Percentiles rank a stretch among this genome's conserved stretches.
phyloP scores from a whole-genome alignment of 2,888 invertebrate species.

The Macrophya annulata region DNA sequence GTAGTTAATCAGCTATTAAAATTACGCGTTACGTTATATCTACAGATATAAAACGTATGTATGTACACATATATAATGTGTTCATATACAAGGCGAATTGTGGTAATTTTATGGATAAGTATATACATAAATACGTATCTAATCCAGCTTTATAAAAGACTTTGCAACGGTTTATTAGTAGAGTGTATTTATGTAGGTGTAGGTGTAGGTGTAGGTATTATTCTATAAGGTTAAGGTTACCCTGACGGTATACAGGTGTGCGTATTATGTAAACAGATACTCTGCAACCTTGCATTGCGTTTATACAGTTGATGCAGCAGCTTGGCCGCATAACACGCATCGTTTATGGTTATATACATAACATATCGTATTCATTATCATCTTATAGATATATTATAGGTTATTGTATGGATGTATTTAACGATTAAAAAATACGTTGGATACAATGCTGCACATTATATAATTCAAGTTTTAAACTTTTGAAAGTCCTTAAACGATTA shows the following conservation, averaged over 20 bases:
- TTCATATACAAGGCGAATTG: constrained; percentile 5
- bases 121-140: background rate
- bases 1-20: constrained; percentile 22
- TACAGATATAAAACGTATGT: background rate
- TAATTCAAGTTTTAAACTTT: no score
- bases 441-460: no score
- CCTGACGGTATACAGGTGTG: constrained; percentile 27
- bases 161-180: background rate
- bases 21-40: background rate
- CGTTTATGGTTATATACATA: background rate
- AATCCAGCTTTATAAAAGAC: background rate
- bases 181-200: background rate
- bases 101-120: background rate
- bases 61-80: background rate
- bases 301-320: constrained; percentile 21
- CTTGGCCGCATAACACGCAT: constrained; percentile 40
- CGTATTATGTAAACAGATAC: constrained; percentile 47
- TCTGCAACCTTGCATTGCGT: background rate
- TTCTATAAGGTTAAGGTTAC: constrained; percentile 51
- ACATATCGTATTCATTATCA: no score
- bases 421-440: no score
- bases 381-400: background rate
- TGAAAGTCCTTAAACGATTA: no score
- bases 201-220: constrained; percentile 19
- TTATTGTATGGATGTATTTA: no score